Conservation (phyloP, 2,797 vertebrate species). For the Gymnoscopelus microlampas region DNA sequence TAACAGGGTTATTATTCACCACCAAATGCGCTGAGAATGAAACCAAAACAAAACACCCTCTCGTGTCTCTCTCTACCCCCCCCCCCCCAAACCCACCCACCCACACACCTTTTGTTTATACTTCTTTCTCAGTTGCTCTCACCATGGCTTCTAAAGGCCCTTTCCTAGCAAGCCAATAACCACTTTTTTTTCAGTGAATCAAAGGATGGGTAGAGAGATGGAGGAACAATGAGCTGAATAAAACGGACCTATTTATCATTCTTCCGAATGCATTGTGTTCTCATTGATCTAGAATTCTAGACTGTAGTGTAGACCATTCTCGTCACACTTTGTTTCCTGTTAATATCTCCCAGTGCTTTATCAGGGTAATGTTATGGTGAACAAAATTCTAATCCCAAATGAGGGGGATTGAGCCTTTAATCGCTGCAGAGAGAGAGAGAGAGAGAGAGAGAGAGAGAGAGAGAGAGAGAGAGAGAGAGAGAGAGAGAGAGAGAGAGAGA, state of each 20-base stretch:
- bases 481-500: constrained; percentile 19
- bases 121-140: too few species aligned
- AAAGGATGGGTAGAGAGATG: constrained; percentile 12
- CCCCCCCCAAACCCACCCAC: too few species aligned
- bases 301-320: constrained; percentile 47
- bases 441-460: constrained; percentile 17
- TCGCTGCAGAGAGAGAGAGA: constrained; percentile 19
- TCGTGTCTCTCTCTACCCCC: constrained; percentile 4
- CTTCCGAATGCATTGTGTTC: constrained; percentile 57
- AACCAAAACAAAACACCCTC: constrained; percentile 39
- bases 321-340: constrained; percentile 46
- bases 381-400: constrained; percentile 61
- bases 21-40: constrained; percentile 42
- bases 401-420: constrained; percentile 50
- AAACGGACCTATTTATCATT: constrained; percentile 63
- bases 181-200: not conserved
- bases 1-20: constrained; percentile 60
- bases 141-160: too few species aligned
- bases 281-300: constrained; percentile 31
- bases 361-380: constrained; percentile 40
- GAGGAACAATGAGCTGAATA: constrained; percentile 17
- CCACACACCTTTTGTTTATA: not conserved
- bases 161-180: too few species aligned
- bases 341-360: constrained; percentile 27
- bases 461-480: constrained; percentile 17